These are phyloP conservation scores for Drosophila tsacasi DNA, from an alignment of 1,140 invertebrate genomes.

Conservation along the genomic window DNA sequence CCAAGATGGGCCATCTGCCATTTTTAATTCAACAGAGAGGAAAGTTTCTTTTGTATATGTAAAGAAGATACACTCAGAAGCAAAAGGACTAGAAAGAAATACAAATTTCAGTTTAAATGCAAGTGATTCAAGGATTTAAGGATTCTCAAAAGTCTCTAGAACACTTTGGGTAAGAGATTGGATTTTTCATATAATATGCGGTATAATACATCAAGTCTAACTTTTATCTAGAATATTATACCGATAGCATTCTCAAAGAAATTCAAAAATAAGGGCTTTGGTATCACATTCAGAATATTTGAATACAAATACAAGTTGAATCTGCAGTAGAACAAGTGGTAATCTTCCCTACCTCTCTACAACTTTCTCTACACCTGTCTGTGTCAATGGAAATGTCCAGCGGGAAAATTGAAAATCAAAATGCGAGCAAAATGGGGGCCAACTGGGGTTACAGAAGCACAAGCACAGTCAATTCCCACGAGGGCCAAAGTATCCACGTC, in stretches of 20 bases:
- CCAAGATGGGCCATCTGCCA: slow-evolving; percentile 52
- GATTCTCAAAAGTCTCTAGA: not conserved
- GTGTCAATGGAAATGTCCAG: slow-evolving; percentile 55
- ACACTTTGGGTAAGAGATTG: not conserved
- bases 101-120: slow-evolving; percentile 36
- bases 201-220: not conserved
- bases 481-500: slow-evolving; percentile 19
- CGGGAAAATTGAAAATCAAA: slow-evolving; percentile 67
- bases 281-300: slow-evolving; percentile 14
- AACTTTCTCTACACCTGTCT: slow-evolving; percentile 2
- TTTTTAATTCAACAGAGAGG: slow-evolving; percentile 61
- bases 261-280: not conserved
- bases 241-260: not conserved
- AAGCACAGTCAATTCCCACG: slow-evolving; percentile 65
- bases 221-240: too few species aligned
- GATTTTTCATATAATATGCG: not conserved
- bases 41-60: not conserved
- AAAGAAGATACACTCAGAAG: not conserved
- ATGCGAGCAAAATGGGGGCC: slow-evolving; percentile 80
- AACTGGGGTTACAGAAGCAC: slow-evolving; percentile 77
- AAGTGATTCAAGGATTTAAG: too few species aligned
- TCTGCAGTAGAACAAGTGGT: slow-evolving; percentile 35
- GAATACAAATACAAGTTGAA: slow-evolving; percentile 19
- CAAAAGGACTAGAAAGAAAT: too few species aligned
- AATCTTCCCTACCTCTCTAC: not conserved